A percentile compares a stretch with the other conserved stretches of the same genome.
Evolutionary conservation across 1,140 invertebrate genomes (phyloP).

Genomic region (Dolichoris vasculosae): DNA sequence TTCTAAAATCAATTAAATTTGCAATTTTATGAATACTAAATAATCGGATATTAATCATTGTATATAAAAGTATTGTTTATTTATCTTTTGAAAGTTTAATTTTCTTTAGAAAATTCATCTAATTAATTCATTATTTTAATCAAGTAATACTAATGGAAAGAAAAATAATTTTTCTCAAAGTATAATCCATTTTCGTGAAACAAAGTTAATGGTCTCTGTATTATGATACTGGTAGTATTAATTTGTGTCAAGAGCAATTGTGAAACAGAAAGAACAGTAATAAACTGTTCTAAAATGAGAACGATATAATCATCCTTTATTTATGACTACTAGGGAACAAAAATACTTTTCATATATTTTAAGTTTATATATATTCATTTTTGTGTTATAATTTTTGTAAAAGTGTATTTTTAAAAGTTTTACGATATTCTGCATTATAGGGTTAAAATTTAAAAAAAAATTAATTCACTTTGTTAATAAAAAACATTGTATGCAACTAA

Average conservation of each 20-base stretch:
- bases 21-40: no score
- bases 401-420: no score
- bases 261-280: neutral
- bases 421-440: no score
- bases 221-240: conserved; percentile 9
- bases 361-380: neutral
- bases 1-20: no score
- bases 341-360: neutral
- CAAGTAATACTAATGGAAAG: neutral
- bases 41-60: no score
- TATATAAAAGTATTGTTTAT: no score
- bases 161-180: conserved; percentile 10
- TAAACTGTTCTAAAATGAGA: neutral
- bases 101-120: no score
- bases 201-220: conserved; percentile 31
- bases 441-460: no score
- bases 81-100: no score
- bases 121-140: conserved; percentile 11
- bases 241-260: neutral
- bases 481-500: no score
- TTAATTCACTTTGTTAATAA: no score
- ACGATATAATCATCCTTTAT: neutral
- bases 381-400: neutral
- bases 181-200: conserved; percentile 2
- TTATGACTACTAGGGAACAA: neutral